These are phyloP conservation scores for Liposcelis brunnea DNA, from an alignment of 2,888 invertebrate species.

Conservation along the genomic window DNA sequence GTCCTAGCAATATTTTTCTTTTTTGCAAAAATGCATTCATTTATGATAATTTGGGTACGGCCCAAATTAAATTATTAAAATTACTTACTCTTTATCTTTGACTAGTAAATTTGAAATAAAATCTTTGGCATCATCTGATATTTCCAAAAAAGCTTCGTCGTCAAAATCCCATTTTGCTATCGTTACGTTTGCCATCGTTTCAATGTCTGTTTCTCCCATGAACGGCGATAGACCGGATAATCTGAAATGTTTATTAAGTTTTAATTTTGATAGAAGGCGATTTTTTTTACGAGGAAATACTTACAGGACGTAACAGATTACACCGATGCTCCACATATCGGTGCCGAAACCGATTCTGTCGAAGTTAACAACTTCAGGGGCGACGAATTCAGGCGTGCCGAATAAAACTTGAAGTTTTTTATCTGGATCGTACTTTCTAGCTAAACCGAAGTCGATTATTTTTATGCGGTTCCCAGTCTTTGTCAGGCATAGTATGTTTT, in stretches of 20 bases:
- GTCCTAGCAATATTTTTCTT: no score
- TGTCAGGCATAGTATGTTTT: slow-evolving; percentile 93
- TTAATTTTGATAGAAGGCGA: neutral
- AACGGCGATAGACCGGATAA: slow-evolving; percentile 94
- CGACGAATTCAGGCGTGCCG: slow-evolving; percentile 97
- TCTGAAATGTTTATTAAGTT: slow-evolving; percentile 28
- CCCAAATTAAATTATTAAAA: no score
- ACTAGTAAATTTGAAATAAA: slow-evolving; percentile 83
- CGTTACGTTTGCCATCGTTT: slow-evolving; percentile 98
- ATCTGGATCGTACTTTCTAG: slow-evolving; percentile 76
- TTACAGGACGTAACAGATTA: slow-evolving; percentile 96
- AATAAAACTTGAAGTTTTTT: slow-evolving; percentile 87
- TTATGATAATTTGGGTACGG: no score
- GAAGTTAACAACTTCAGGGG: slow-evolving; percentile 97
- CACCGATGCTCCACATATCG: slow-evolving; percentile 98
- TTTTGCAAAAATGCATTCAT: no score
- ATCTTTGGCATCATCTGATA: slow-evolving; percentile 88
- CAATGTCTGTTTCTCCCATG: slow-evolving; percentile 94
- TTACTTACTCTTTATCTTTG: slow-evolving; percentile 78
- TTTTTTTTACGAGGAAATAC: slow-evolving; percentile 29
- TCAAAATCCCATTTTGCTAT: slow-evolving; percentile 95
- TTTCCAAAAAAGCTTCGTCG: slow-evolving; percentile 89
- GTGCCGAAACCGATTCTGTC: slow-evolving; percentile 90
- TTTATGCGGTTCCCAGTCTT: slow-evolving; percentile 95
- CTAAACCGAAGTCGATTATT: slow-evolving; percentile 96